These are phyloP conservation scores for Pangasianodon gigas DNA, from an alignment of 2,113 vertebrate genomes.

Conservation along the genomic window DNA sequence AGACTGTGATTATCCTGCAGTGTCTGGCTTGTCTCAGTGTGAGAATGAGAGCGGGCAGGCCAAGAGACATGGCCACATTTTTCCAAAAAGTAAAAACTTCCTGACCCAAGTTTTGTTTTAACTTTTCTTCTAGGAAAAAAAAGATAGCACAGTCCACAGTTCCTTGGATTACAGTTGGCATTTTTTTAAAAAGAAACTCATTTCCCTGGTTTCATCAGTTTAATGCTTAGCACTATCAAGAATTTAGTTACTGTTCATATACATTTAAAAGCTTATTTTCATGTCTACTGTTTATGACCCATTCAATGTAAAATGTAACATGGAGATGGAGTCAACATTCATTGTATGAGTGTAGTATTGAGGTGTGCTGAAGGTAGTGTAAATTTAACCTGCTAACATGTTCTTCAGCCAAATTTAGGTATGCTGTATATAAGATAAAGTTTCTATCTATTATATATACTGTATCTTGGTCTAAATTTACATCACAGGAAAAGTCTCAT, in stretches of 20 bases:
- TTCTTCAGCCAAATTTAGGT: background rate
- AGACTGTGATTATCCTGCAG: slow-evolving; percentile 75
- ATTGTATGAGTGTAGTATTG: background rate
- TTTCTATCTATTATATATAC: background rate
- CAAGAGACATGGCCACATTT: slow-evolving; percentile 55
- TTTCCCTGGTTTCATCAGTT: background rate
- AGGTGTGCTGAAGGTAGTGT: background rate
- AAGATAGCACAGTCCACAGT: background rate
- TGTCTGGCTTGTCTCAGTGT: slow-evolving; percentile 76
- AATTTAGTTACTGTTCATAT: background rate
- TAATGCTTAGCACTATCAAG: background rate
- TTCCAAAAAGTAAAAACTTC: slow-evolving; percentile 72
- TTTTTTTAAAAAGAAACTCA: background rate
- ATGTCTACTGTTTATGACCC: too few species aligned
- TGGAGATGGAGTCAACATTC: background rate
- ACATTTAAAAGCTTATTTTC: background rate
- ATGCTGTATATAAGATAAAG: background rate
- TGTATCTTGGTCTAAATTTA: background rate
- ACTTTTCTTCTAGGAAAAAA: slow-evolving; percentile 23
- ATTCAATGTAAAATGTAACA: background rate
- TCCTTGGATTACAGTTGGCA: background rate
- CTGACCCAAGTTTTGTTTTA: slow-evolving; percentile 53
- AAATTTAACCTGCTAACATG: background rate
- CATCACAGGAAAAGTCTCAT: background rate
- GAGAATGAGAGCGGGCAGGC: slow-evolving; percentile 65